Evolutionary conservation across 1,140 invertebrate genomes (phyloP).

Genomic region (Calephelis nemesis): DNA sequence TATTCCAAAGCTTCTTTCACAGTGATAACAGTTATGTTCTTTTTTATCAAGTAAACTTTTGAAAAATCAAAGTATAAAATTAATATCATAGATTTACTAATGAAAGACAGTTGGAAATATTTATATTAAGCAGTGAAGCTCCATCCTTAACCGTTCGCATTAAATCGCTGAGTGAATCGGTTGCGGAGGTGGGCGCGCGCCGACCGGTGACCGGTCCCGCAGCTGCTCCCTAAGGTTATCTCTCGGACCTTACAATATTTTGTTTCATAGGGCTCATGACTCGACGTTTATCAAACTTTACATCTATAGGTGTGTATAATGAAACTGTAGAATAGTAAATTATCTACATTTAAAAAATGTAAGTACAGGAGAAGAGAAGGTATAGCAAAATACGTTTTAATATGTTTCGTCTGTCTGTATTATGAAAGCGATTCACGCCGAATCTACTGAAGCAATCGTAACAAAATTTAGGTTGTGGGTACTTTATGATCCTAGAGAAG

Average conservation of each 20-base stretch:
- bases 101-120: not conserved
- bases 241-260: slow-evolving; percentile 3
- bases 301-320: not conserved
- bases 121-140: not conserved
- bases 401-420: no score
- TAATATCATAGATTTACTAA: no score
- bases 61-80: no score
- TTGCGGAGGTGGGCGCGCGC: slow-evolving; percentile 8
- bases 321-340: not conserved
- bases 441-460: no score
- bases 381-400: no score
- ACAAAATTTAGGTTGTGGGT: no score
- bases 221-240: slow-evolving; percentile 1
- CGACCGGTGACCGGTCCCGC: not conserved
- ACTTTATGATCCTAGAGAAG: no score
- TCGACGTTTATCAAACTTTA: not conserved
- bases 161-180: slow-evolving; percentile 4
- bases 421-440: no score
- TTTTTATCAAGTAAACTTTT: no score
- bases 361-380: no score
- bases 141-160: not conserved
- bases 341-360: not conserved
- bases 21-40: no score
- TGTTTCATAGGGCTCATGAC: not conserved
- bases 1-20: no score